Evolutionary conservation across 2,797 vertebrate genomes (phyloP).

Genomic region (Morus bassanus): DNA sequence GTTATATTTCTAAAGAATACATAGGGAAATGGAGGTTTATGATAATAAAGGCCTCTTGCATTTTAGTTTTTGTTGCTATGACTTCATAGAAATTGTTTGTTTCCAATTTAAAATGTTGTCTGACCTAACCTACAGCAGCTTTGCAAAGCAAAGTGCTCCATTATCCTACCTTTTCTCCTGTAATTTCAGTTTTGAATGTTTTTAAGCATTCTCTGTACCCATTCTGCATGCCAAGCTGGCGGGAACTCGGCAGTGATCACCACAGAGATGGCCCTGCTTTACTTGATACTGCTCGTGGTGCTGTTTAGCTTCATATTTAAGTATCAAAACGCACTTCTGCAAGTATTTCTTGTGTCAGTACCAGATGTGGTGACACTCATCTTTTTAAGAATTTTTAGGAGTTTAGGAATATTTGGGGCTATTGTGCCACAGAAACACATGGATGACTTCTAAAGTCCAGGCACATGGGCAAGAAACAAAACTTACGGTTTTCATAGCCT

Average conservation of each 20-base stretch:
- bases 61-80: neutral
- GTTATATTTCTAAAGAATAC: neutral
- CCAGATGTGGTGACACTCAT: accelerated
- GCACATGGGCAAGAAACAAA: neutral
- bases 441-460: neutral
- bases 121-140: neutral
- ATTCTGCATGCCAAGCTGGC: neutral
- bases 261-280: neutral
- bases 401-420: neutral
- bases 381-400: neutral
- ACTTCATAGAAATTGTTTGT: neutral
- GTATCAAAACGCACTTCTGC: neutral
- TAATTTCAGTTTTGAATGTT: neutral
- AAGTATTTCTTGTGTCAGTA: neutral
- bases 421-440: accelerated
- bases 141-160: neutral
- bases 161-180: neutral
- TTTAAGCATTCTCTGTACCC: neutral
- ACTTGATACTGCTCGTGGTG: neutral
- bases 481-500: neutral
- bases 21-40: neutral
- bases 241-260: neutral
- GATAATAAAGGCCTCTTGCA: neutral
- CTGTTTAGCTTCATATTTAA: neutral
- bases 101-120: neutral